Base-by-base conservation (phyloP, 2,888 invertebrate species). In the Drosophila greeni region DNA sequence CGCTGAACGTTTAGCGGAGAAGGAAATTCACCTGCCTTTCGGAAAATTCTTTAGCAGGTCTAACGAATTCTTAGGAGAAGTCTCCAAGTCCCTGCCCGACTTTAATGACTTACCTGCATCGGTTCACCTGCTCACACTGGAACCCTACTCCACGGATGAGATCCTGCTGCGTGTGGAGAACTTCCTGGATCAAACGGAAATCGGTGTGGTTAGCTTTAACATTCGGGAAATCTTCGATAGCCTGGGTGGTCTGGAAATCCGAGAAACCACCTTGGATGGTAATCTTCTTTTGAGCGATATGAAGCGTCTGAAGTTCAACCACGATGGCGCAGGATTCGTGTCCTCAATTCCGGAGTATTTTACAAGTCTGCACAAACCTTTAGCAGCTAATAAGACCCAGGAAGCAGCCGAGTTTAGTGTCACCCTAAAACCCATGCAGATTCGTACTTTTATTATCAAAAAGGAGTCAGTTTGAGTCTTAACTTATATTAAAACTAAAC, bases 131-230 rank as follows among this genome's bases (percentile, higher is more conserved):
- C 86, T 96, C 16, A 95, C 95, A 0, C 84, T 95, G 33, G 96
- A 96, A 78, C 94, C 95, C 0, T 95, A 94, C 93, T 91, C 90
- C 33, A 90, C 90, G 0, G 86, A 88, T 0, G 90, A 90, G 26
- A 76, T 94, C 14, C 87, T 97, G 23, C 72, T 96, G 0, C 90
- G 96, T 33, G 87, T 96, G 0, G 96, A 96, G 80, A 95, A 96
- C 84, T 91, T 93, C 72, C 89, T 93, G 45, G 93, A 94, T 72
- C 90, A 89, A 23, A 88, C 89, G 0, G 95, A 95, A 53, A 64
- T 73, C 18, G 53, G 61, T 4, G 66, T 65, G 0, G 67, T 84
- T 0, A 80, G 61, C 23, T 83, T 87, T n/a, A 87, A 78, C 47
- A 66, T 85, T 4, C 74, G 77, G 3, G 55, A 90, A 18, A 75